Evolutionary conservation across 2,113 vertebrate species (phyloP).

Genomic region (Sceloporus tristichus): DNA sequence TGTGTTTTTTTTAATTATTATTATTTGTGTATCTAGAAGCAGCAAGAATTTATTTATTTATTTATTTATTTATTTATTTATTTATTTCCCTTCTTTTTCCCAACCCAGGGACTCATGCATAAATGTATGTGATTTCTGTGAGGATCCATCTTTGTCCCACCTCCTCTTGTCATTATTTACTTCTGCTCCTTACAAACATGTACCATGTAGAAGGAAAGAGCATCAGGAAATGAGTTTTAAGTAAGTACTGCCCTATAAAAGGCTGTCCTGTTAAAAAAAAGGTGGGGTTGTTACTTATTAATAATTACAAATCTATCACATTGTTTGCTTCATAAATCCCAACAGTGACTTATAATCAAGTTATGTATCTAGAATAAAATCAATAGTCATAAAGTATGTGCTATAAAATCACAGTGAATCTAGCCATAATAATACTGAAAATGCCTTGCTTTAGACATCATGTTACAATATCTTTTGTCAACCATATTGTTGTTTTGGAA

Average conservation of each 20-base stretch:
- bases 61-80: no score
- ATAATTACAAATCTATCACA: background rate
- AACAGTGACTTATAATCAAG: background rate
- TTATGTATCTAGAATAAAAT: background rate
- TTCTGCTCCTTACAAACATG: background rate
- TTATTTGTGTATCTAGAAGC: background rate
- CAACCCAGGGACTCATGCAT: background rate
- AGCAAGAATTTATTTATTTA: background rate
- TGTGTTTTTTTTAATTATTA: background rate
- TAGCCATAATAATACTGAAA: background rate
- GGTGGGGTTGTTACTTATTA: background rate
- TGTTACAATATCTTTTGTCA: background rate
- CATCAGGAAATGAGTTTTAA: background rate
- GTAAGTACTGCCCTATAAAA: background rate
- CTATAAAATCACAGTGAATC: background rate
- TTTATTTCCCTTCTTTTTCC: no score
- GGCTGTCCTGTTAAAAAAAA: background rate
- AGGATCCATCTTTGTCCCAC: background rate
- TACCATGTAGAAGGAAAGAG: background rate
- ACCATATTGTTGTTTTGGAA: no score
- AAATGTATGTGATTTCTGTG: background rate
- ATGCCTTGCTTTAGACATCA: background rate
- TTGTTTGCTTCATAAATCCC: background rate
- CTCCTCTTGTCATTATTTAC: background rate
- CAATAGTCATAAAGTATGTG: background rate